Evolutionary conservation across 2,113 vertebrate genomes (phyloP), one percentile per base, ranked within the genome.

Genomic region (Lophura nycthemera): DNA sequence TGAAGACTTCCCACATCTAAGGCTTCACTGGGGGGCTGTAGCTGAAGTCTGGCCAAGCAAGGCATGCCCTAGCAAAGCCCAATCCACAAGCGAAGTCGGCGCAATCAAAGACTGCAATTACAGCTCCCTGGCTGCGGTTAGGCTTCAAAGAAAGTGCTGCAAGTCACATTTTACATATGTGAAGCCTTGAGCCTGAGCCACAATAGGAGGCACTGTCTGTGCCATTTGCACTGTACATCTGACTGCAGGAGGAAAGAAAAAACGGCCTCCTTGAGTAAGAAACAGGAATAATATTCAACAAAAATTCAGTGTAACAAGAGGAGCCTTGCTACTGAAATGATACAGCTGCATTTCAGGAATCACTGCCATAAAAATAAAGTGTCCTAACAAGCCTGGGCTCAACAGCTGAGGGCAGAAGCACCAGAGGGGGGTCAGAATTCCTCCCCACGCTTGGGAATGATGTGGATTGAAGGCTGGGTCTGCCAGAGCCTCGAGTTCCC

Each of bases 71-170:
- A 92, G 96, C 96, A 96, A 89, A 93, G 96, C 95, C 95, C 92
- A 95, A 96, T 97, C 98, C 97, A 95, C 95, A 97, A 97, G 97
- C 59, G 96, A 96, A 93, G 96, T 96, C 97, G 95, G 98, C 47
- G 79, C 96, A 97, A 98, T 99, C 98, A 98, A 98, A 99, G 98
- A 91, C 92, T 93, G 98, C 98, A 98, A 98, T 98, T 98, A 98
- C 97, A 96, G 97, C 96, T 97, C 97, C 97, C 97, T 98, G 97
- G 97, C 98, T 98, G 98, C 97, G 98, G 98, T 98, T 97, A 95
- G 60, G 97, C 99, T 99, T 99, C 98, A 99, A 99, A 99, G 98
- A 96, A 96, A 96, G 97, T 89, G 88, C 96, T 94, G 95, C 96
- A 82, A 96, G 98, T 97, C 97, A 96, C 97, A 97, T 97, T 97